phyloP scores from a whole-genome alignment of 1,140 invertebrate genomes.

The Piezodorus guildinii region DNA sequence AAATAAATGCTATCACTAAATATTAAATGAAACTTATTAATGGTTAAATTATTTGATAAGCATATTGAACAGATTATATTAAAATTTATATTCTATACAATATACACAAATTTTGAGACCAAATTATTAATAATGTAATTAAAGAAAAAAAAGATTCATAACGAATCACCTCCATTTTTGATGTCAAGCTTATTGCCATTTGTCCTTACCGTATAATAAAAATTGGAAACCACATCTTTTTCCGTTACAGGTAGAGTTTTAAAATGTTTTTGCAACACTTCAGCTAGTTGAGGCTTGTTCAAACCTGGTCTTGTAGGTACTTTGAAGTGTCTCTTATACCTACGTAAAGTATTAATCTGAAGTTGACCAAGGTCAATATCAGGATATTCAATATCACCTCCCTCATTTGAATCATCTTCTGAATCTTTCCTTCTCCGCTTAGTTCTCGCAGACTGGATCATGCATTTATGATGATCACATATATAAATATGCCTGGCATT shows the following conservation, averaged over 20 bases:
- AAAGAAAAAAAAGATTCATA: background rate
- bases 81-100: background rate
- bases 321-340: conserved; percentile 91
- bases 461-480: conserved; percentile 89
- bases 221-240: conserved; percentile 90
- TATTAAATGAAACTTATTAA: no score
- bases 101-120: background rate
- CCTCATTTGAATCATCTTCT: conserved; percentile 79
- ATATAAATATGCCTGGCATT: conserved; percentile 85
- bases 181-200: conserved; percentile 87
- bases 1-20: no score
- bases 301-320: conserved; percentile 76
- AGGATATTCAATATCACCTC: conserved; percentile 68
- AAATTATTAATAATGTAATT: background rate
- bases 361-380: conserved; percentile 88
- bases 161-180: conserved; percentile 51
- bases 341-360: conserved; percentile 80
- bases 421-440: conserved; percentile 81
- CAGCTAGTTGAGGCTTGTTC: conserved; percentile 89
- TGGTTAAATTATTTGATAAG: no score
- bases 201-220: conserved; percentile 92
- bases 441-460: conserved; percentile 84
- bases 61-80: no score
- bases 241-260: conserved; percentile 85
- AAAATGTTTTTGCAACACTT: conserved; percentile 91